These are phyloP conservation scores for Morphnarchus princeps DNA, from an alignment of 2,113 vertebrate genomes.

Conservation along the genomic window DNA sequence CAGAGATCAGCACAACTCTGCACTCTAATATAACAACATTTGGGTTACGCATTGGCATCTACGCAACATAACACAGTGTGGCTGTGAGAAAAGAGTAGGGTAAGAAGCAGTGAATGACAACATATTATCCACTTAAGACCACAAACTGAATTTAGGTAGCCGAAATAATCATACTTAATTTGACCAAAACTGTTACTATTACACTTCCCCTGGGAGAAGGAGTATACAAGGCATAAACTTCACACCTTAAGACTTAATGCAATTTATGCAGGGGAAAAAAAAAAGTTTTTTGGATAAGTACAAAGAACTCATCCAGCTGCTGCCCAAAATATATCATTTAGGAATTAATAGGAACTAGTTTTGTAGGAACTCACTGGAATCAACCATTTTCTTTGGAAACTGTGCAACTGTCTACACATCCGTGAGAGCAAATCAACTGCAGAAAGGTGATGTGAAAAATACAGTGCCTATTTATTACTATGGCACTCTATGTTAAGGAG, in stretches of 20 bases:
- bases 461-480: neutral
- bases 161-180: neutral
- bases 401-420: neutral
- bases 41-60: neutral
- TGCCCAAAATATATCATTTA: neutral
- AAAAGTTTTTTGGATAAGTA: too few species aligned
- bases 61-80: rapidly evolving
- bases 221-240: neutral
- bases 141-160: neutral
- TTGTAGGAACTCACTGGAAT: neutral
- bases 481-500: neutral
- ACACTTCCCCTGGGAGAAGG: neutral
- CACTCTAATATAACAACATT: neutral
- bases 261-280: neutral
- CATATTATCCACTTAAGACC: neutral
- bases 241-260: neutral
- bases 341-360: neutral
- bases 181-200: neutral
- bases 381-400: neutral
- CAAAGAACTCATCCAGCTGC: neutral
- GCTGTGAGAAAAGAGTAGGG: neutral
- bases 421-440: neutral
- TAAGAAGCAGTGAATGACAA: neutral
- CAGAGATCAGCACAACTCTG: neutral
- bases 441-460: neutral